Evolutionary conservation across 1,140 invertebrate species (phyloP), one percentile per base, ranked within the genome.

Genomic region (Choristoneura fumiferana): DNA sequence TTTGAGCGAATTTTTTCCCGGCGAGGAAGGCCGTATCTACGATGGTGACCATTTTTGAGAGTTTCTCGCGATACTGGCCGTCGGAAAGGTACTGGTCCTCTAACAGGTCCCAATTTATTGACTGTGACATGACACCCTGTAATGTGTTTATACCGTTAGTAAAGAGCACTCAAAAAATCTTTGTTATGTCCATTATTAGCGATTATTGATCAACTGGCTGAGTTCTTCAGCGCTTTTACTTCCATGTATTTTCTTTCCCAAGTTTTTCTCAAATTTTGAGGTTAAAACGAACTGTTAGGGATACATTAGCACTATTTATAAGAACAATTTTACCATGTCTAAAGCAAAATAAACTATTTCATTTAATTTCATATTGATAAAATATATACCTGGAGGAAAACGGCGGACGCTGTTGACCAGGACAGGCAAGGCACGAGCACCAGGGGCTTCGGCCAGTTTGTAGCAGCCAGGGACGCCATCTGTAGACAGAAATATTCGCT

Each of bases 391-490:
- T 96, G 93, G 61, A 98, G 98, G 85, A 99, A 99, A 54, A 98
- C 98, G 55, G 94, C 93, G 4, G 98, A 98, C 39, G 98, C 98
- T 15, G 98, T 98, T 0, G 96, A 97, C 97, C 98, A 99, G 0
- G 98, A 98, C 8, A 99, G 90, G 84, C 98, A 99, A 38, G 98
- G 98, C 14, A 99, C 94, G 49, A 99, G 87, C 4, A 96, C 94
- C 61, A 99, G 90, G 6, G 98, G 98, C 84, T 98, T 96, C 4
- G 95, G 95, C 95, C 97, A 98, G 89, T 95, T 98, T 38, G 96
- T 95, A 15, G 97, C 98, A 67, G 97, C 97, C 67, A 99, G 90
- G 15, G 97, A 98, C 67, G 98, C 98, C 98, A 99, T 99, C 96
- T 98, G 81, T 57, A 2, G n/a, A 14, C 34, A 6, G 29, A 63